Evolutionary conservation across 1,140 invertebrate species (phyloP), one percentile per base, ranked within the genome.

Genomic region (Latrodectus geometricus): DNA sequence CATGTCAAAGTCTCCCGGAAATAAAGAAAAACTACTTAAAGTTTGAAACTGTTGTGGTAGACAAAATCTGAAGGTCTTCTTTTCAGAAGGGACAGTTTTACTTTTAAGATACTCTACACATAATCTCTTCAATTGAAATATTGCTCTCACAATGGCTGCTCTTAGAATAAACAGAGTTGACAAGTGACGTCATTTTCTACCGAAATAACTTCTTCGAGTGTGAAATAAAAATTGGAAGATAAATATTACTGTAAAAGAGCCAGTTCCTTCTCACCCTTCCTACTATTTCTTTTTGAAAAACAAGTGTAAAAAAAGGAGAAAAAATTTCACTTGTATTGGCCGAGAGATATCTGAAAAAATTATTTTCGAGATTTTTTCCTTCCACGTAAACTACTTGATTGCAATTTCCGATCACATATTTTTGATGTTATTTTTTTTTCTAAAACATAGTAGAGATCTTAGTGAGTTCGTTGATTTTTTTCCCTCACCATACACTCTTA

Each of bases 151-250:
- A 61, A 61, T 61, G 54, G 17, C 54, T 61, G 54, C 48, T n/a
- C 66, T 23, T 15, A 49, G 35, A 66, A 15, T 68, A 66, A 78
- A 66, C 56, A 66, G 76, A 65, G 61, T 9, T 78, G 76, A 78
- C 76, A 78, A 78, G 20, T 23, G 61, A 78, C 76, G 76, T 66
- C 76, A 68, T 78, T 78, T 78, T 48, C 61, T 48, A 68, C 76
- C 76, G 61, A 78, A 78, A 78, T 78, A 78, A 78, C 76, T 78
- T 78, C 49, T 54, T 49, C 52, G 17, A 65, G 76, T 12, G 56
- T 50, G 56, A 50, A 78, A 78, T 66, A 68, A 78, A 78, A 78
- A 78, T 66, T 66, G 8, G 12, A 78, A 78, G 61, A 78, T 78
- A 78, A 78, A 78, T 78, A 78, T 20, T 61, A 66, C 52, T n/a